Conservation (phyloP, 1,140 invertebrate genomes). For the Saccostrea cuccullata region DNA sequence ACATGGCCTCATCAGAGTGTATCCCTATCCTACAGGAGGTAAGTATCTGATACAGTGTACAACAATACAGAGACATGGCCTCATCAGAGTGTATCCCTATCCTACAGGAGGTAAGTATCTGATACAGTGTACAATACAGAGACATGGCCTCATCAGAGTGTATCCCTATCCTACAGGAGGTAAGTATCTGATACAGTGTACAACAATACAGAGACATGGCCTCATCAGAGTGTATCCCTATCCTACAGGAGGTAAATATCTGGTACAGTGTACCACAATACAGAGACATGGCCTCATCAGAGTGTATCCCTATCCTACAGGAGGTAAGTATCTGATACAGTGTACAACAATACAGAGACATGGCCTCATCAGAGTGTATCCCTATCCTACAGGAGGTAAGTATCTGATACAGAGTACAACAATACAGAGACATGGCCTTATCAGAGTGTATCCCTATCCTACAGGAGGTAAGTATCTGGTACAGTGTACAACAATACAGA, state of each 20-base stretch:
- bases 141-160: slow-evolving; percentile 48
- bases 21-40: neutral
- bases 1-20: neutral
- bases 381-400: neutral
- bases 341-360: neutral
- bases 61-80: neutral
- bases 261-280: neutral
- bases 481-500: no score
- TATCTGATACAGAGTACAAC: neutral
- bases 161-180: slow-evolving; percentile 50
- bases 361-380: neutral
- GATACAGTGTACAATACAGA: slow-evolving; percentile 5
- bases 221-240: slow-evolving; percentile 52
- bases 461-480: slow-evolving; percentile 42
- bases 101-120: neutral
- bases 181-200: neutral
- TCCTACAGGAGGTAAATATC: slow-evolving; percentile 43
- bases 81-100: neutral
- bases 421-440: slow-evolving; percentile 46
- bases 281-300: neutral
- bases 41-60: neutral
- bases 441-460: slow-evolving; percentile 49
- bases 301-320: neutral
- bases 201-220: slow-evolving; percentile 43
- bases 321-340: neutral